Conservation (phyloP, 2,888 invertebrate species). For the Drosophila mettleri region DNA sequence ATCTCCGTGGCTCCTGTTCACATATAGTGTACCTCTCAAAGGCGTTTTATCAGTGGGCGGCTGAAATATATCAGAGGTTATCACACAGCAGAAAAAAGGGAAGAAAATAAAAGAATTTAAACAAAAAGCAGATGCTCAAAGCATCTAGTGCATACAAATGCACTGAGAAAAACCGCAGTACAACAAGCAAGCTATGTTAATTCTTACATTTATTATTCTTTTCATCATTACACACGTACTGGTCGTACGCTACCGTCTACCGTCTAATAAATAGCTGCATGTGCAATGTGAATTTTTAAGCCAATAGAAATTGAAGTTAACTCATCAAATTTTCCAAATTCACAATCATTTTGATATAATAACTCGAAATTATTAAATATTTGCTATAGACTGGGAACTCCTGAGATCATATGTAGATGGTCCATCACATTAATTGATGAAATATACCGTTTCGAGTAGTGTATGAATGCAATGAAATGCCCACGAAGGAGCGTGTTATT, state of each 20-base stretch:
- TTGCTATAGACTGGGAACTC: too few relatives aligned
- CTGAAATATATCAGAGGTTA: slow-evolving; percentile 47
- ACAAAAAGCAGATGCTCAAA: slow-evolving; percentile 19
- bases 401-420: too few relatives aligned
- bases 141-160: not conserved
- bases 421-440: not conserved
- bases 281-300: too few relatives aligned
- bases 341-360: too few relatives aligned
- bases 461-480: not conserved
- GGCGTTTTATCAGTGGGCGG: slow-evolving; percentile 46
- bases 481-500: slow-evolving; percentile 12
- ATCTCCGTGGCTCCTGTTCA: not conserved
- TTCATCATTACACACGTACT: too few relatives aligned
- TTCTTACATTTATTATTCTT: not conserved
- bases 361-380: too few relatives aligned
- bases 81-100: slow-evolving; percentile 32
- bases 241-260: too few relatives aligned
- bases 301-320: too few relatives aligned
- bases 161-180: slow-evolving; percentile 24
- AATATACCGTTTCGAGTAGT: slow-evolving; percentile 8
- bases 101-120: slow-evolving; percentile 17
- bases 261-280: too few relatives aligned
- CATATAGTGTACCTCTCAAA: slow-evolving; percentile 19
- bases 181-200: not conserved
- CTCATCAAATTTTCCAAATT: too few relatives aligned